A percentile compares a stretch with the other conserved stretches of the same genome.
phyloP scores from a whole-genome alignment of 2,888 invertebrate genomes.

The Nebria brevicollis region DNA sequence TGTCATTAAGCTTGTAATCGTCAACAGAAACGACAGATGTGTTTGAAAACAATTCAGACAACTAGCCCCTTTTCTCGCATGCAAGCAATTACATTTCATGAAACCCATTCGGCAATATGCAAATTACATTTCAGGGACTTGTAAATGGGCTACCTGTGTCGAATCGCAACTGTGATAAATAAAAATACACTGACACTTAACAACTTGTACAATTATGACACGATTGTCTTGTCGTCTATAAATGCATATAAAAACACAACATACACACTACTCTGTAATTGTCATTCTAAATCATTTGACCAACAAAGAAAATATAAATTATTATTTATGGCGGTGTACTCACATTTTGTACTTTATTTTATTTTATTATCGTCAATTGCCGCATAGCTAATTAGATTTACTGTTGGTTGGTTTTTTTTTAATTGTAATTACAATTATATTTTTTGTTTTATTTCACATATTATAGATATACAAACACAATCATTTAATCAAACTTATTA shows the following conservation, averaged over 20 bases:
- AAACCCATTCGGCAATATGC: not conserved
- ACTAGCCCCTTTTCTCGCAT: not conserved
- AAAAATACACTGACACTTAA: not conserved
- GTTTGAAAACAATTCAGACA: not conserved
- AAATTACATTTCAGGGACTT: not conserved
- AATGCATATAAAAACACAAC: too few relatives aligned
- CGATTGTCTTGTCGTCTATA: constrained; percentile 24
- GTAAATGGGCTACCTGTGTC: not conserved
- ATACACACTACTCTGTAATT: too few relatives aligned
- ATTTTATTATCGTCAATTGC: not conserved
- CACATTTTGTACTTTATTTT: not conserved
- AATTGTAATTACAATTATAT: not conserved
- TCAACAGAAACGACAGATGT: not conserved
- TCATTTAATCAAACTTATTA: too few relatives aligned
- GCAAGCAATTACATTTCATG: not conserved
- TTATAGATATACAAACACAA: too few relatives aligned
- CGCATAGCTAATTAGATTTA: not conserved
- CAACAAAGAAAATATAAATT: not conserved
- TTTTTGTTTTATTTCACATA: too few relatives aligned
- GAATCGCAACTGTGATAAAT: not conserved
- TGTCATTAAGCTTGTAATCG: not conserved
- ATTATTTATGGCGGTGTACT: not conserved
- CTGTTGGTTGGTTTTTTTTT: not conserved
- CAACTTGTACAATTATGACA: constrained; percentile 27
- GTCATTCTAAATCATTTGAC: not conserved